A percentile compares a stretch with the other conserved stretches of the same genome.
Evolutionary conservation across 2,888 invertebrate genomes (phyloP).

Genomic region (Caenorhabditis japonica): DNA sequence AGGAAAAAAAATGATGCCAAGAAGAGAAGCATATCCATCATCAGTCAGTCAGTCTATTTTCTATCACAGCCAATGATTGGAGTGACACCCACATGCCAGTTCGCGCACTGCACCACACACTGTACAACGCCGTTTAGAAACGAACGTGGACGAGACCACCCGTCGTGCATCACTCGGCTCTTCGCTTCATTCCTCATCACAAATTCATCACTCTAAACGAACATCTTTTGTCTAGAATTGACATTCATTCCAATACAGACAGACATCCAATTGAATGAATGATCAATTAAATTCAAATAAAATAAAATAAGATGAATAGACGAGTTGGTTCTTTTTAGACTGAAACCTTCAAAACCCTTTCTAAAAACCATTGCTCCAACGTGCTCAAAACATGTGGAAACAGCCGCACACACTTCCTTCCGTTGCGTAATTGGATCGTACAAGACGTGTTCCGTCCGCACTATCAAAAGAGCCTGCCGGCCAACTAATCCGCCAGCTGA

Average conservation of each 20-base stretch:
- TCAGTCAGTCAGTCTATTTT: slow-evolving; percentile 38
- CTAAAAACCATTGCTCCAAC: too few relatives aligned
- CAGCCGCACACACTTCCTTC: slow-evolving; percentile 23
- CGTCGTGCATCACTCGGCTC: slow-evolving; percentile 23
- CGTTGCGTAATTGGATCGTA: slow-evolving; percentile 45
- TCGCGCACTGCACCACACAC: slow-evolving; percentile 51
- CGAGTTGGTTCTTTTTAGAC: slow-evolving; percentile 4
- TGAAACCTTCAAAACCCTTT: too few relatives aligned
- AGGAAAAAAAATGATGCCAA: slow-evolving; percentile 7
- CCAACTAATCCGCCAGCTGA: slow-evolving; percentile 38
- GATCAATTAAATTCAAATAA: background rate
- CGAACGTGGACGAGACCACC: slow-evolving; percentile 36
- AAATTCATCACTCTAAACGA: slow-evolving; percentile 30
- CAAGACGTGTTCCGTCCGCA: slow-evolving; percentile 24
- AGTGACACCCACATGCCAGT: slow-evolving; percentile 35
- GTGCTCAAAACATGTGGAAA: slow-evolving; percentile 24
- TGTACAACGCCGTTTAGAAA: too few relatives aligned
- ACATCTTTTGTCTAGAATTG: slow-evolving; percentile 31
- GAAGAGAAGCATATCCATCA: slow-evolving; percentile 43
- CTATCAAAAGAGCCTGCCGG: slow-evolving; percentile 30
- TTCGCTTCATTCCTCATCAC: slow-evolving; percentile 19
- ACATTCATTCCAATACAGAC: slow-evolving; percentile 14
- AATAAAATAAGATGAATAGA: background rate
- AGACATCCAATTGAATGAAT: slow-evolving; percentile 1
- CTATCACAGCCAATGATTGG: slow-evolving; percentile 34